Percentiles rank a stretch among this genome's conserved stretches.
Conservation (phyloP, 2,888 invertebrate species). For the Heliconius ethilla region DNA sequence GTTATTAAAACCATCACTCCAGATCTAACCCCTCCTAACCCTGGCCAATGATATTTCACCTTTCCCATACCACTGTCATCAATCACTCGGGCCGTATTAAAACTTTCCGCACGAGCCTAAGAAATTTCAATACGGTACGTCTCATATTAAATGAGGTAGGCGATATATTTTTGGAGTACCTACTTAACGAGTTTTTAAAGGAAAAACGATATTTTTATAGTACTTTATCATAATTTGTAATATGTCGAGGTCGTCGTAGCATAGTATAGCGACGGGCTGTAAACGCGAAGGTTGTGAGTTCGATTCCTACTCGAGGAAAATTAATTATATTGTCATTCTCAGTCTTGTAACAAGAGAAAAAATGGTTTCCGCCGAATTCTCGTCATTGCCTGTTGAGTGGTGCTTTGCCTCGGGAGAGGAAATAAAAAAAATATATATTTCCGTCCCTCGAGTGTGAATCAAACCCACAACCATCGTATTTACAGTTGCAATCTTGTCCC, state of each 20-base stretch:
- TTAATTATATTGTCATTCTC: background rate
- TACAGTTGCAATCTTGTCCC: too few species aligned
- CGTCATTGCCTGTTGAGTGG: background rate
- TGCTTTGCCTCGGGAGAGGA: background rate
- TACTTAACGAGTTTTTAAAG: background rate
- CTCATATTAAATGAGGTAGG: constrained; percentile 8
- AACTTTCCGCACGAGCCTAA: constrained; percentile 39
- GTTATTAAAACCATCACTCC: background rate
- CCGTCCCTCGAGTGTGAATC: too few species aligned
- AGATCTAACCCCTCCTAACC: constrained; percentile 21
- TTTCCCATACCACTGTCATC: constrained; percentile 35
- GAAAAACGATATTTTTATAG: background rate
- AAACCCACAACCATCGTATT: too few species aligned
- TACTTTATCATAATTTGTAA: background rate
- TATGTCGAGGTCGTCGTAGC: background rate
- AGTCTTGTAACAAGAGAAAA: too few species aligned
- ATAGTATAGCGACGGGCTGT: background rate
- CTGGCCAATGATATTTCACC: constrained; percentile 37
- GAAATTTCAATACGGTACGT: constrained; percentile 29
- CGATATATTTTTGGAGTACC: constrained; percentile 8
- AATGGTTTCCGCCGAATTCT: background rate
- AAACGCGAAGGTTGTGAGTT: background rate
- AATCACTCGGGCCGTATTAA: constrained; percentile 37
- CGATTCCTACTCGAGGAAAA: background rate
- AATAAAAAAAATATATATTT: too few species aligned